Conservation (phyloP, 2,888 invertebrate species). For the Timema podura region DNA sequence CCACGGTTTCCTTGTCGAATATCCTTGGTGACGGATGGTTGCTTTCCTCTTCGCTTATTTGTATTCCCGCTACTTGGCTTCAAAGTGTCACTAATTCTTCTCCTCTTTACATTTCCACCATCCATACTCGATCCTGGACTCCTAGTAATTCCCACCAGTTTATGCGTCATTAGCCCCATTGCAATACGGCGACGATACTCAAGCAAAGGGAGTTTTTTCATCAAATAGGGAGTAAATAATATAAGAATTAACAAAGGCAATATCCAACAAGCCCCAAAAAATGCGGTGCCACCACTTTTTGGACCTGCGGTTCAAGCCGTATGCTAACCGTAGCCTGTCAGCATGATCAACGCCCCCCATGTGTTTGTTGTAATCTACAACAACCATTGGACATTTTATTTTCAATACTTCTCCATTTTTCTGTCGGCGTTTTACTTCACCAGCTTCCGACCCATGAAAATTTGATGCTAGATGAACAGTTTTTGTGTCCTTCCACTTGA, state of each 20-base stretch:
- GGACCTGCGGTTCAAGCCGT: constrained; percentile 13
- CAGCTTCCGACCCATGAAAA: constrained; percentile 31
- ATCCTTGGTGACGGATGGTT: neutral
- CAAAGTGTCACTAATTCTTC: too few relatives aligned
- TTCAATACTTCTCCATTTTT: constrained; percentile 17
- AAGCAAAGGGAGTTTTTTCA: constrained; percentile 14
- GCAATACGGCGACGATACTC: constrained; percentile 4
- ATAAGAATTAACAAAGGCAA: constrained; percentile 19
- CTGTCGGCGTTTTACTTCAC: constrained; percentile 11
- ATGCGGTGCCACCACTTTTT: constrained; percentile 18
- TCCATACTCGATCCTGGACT: too few relatives aligned
- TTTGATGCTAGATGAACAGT: constrained; percentile 30
- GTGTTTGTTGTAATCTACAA: constrained; percentile 13
- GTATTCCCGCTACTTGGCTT: too few relatives aligned
- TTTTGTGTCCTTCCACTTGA: constrained; percentile 32
- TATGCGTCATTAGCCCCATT: neutral
- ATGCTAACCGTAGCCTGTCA: neutral
- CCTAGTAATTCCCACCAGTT: neutral
- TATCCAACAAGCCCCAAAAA: constrained; percentile 21
- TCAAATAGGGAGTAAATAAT: constrained; percentile 11
- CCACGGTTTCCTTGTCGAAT: neutral
- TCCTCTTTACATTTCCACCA: too few relatives aligned
- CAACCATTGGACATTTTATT: neutral
- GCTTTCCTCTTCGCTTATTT: neutral
- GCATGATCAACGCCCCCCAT: constrained; percentile 25